phyloP scores from a whole-genome alignment of 2,113 vertebrate genomes.

The Nothocercus nigrocapillus region DNA sequence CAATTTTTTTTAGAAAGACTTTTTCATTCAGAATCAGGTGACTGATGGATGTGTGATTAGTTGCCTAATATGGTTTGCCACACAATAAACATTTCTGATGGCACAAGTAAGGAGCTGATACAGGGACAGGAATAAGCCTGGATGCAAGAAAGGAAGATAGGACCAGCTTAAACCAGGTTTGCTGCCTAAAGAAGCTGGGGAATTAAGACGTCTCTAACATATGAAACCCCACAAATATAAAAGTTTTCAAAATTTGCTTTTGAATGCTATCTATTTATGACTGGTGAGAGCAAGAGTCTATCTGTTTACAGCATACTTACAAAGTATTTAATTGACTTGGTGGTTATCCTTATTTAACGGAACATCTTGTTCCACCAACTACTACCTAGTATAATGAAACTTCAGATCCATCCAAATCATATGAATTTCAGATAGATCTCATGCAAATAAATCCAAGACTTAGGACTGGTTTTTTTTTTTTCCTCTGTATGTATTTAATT shows the following conservation, averaged over 20 bases:
- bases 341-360: constrained; percentile 38
- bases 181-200: background rate
- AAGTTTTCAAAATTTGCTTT: background rate
- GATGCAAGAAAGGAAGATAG: background rate
- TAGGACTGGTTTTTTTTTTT: background rate
- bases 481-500: constrained; percentile 23
- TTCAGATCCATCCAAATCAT: constrained; percentile 36
- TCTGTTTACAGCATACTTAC: background rate
- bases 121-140: background rate
- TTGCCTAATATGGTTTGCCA: background rate
- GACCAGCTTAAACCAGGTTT: background rate
- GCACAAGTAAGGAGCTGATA: background rate
- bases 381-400: constrained; percentile 14
- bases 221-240: background rate
- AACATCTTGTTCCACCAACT: constrained; percentile 22
- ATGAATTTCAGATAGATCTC: constrained; percentile 34
- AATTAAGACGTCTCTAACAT: background rate
- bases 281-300: background rate
- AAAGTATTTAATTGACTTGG: background rate
- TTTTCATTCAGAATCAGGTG: background rate
- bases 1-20: too few species aligned
- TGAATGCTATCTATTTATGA: background rate
- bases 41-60: background rate
- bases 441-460: constrained; percentile 29
- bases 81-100: background rate